Percentiles rank a stretch among this genome's conserved stretches.
Evolutionary conservation across 2,888 invertebrate species (phyloP).

Genomic region (Pegoplata infirma): DNA sequence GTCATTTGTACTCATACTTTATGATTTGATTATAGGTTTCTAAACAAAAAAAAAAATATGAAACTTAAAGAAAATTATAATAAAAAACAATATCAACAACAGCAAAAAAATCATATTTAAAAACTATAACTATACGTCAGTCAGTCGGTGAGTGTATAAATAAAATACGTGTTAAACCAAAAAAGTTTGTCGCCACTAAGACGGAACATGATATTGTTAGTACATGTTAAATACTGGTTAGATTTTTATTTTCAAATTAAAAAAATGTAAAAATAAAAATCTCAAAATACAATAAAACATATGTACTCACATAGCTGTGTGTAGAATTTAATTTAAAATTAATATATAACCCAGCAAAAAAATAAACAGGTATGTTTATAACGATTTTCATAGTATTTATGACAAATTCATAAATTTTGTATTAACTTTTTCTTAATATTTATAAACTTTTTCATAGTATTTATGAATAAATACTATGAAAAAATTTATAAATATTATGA

Average conservation of each 20-base stretch:
- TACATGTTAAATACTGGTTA: not conserved
- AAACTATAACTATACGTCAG: constrained; percentile 6
- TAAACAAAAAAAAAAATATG: constrained; percentile 20
- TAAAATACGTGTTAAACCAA: constrained; percentile 55
- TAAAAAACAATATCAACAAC: no score
- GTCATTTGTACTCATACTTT: constrained; percentile 27
- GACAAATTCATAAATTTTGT: no score
- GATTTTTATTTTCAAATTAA: not conserved
- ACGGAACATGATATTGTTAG: constrained; percentile 53
- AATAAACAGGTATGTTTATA: no score
- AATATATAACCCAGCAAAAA: not conserved
- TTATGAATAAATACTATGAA: no score
- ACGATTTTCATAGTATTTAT: no score
- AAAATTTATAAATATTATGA: no score
- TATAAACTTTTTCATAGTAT: no score
- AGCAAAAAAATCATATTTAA: not conserved
- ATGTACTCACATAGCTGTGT: not conserved
- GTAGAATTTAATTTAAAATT: not conserved
- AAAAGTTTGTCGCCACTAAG: constrained; percentile 59
- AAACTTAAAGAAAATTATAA: no score
- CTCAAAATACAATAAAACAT: not conserved
- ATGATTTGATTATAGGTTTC: constrained; percentile 51
- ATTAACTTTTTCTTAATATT: no score
- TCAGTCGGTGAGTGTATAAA: no score
- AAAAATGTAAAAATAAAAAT: not conserved